phyloP scores from a whole-genome alignment of 2,113 vertebrate genomes.

The Macquaria ambigua region DNA sequence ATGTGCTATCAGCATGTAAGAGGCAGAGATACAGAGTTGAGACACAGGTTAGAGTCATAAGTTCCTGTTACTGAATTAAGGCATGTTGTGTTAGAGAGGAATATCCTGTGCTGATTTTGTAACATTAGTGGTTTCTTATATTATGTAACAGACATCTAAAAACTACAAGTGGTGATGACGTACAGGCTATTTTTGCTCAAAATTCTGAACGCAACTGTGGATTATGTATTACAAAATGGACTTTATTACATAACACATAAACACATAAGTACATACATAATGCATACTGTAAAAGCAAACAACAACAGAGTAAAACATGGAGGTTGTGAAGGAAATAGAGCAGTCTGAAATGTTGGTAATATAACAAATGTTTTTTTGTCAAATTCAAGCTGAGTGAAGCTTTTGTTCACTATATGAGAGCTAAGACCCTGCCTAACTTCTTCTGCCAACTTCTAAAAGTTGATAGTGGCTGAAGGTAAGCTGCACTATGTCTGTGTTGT shows the following conservation, averaged over 20 bases:
- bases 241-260: slow-evolving; percentile 29
- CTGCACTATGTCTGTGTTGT: background rate
- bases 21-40: background rate
- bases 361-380: background rate
- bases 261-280: background rate
- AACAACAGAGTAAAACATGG: background rate
- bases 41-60: background rate
- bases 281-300: background rate
- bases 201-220: background rate
- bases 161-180: background rate
- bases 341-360: background rate
- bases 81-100: background rate
- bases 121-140: slow-evolving; percentile 12
- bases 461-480: background rate
- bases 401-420: background rate
- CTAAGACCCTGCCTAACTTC: too few species aligned
- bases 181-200: background rate
- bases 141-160: slow-evolving; percentile 1
- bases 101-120: slow-evolving; percentile 29
- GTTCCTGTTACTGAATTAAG: slow-evolving; percentile 25
- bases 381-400: background rate
- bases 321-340: background rate
- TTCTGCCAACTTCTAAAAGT: background rate
- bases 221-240: slow-evolving; percentile 13
- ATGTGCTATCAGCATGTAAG: background rate